Percentiles rank a stretch among this genome's conserved stretches.
phyloP scores from a whole-genome alignment of 2,888 invertebrate genomes.

The Nomada ferruginata region DNA sequence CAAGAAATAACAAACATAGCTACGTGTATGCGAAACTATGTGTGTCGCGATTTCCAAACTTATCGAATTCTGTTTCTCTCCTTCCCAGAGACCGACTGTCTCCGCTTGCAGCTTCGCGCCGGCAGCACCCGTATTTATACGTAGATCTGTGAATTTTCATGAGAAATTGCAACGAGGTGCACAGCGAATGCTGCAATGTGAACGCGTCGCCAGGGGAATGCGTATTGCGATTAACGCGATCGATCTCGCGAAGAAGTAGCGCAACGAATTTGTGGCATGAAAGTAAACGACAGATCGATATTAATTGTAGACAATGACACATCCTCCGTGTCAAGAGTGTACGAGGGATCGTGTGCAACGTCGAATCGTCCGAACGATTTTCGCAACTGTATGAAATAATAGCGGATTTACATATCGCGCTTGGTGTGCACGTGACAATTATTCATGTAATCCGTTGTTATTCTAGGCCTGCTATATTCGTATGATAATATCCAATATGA shows the following conservation, averaged over 20 bases:
- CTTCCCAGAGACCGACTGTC: too few relatives aligned
- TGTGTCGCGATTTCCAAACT: slow-evolving; percentile 32
- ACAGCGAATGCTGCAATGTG: background rate
- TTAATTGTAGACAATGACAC: slow-evolving; percentile 37
- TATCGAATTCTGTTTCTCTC: slow-evolving; percentile 35
- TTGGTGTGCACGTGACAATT: slow-evolving; percentile 65
- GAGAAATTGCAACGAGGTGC: too few relatives aligned
- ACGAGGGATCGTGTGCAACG: slow-evolving; percentile 35
- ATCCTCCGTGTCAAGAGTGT: slow-evolving; percentile 37
- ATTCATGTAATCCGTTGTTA: slow-evolving; percentile 71
- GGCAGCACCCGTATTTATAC: too few relatives aligned
- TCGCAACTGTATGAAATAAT: slow-evolving; percentile 66
- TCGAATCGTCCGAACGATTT: slow-evolving; percentile 58
- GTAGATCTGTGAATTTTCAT: too few relatives aligned
- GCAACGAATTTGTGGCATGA: slow-evolving; percentile 1
- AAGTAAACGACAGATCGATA: slow-evolving; percentile 34
- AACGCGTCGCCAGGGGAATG: background rate
- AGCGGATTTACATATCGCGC: slow-evolving; percentile 66
- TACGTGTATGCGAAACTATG: slow-evolving; percentile 28
- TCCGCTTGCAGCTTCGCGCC: too few relatives aligned
- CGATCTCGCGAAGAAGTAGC: slow-evolving; percentile 11
- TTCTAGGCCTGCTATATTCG: slow-evolving; percentile 68
- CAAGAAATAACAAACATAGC: background rate
- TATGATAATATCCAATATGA: slow-evolving; percentile 71
- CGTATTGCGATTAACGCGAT: background rate